These are phyloP conservation scores for Percopsis transmontana DNA, from an alignment of 2,113 vertebrate species.

Conservation along the genomic window DNA sequence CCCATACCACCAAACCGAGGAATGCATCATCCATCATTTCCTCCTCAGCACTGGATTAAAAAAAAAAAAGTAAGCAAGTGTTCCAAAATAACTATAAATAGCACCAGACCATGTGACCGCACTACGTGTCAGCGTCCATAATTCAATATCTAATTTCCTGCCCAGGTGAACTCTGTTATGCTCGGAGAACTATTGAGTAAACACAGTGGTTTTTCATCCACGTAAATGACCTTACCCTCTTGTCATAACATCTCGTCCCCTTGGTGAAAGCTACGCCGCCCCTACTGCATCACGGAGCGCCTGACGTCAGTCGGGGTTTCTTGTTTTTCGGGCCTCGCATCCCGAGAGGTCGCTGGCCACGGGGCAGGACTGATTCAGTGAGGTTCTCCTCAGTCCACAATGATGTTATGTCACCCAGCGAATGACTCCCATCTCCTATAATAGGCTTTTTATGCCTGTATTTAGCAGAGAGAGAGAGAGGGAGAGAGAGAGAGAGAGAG, in stretches of 20 bases:
- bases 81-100: too few relatives aligned
- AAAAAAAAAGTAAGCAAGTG: too few relatives aligned
- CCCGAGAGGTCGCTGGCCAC: neutral
- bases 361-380: slow-evolving; percentile 4
- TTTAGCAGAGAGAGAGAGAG: slow-evolving; percentile 9
- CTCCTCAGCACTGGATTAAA: neutral
- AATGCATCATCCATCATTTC: neutral
- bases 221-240: neutral
- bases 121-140: too few relatives aligned
- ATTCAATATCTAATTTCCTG: neutral
- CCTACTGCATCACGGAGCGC: neutral
- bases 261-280: neutral
- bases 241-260: neutral
- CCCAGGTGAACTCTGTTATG: neutral
- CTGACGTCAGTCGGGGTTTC: neutral
- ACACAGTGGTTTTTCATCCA: neutral
- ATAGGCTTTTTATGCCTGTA: slow-evolving; percentile 22
- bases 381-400: neutral
- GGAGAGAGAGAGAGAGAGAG: slow-evolving; percentile 23
- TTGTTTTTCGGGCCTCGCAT: neutral
- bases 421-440: slow-evolving; percentile 25
- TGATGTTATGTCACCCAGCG: slow-evolving; percentile 35
- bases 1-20: neutral
- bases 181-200: neutral
- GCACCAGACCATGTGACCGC: too few relatives aligned